Evolutionary conservation across 2,888 invertebrate genomes (phyloP), one percentile per base, ranked within the genome.

Genomic region (Enchytraeus crypticus): DNA sequence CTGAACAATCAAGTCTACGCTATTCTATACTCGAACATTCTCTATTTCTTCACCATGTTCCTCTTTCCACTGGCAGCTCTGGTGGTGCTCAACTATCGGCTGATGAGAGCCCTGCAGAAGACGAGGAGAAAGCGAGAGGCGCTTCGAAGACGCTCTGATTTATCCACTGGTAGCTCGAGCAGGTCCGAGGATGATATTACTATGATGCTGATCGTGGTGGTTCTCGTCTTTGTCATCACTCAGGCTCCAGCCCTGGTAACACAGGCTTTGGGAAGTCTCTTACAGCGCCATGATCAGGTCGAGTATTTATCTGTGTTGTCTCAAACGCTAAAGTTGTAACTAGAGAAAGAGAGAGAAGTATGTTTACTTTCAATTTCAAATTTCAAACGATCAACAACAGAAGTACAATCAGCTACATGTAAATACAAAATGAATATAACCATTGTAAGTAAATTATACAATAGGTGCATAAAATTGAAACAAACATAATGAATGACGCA

Each of bases 101-200:
- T 68, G 30, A 66, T 68, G 61, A 55, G 33, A 26, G 68, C 66
- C 1, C 61, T 68, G 34, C 58, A 64, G 2, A 53, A 59, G 51
- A 61, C 68, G 34, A 61, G 62, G 47, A 56, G 59, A 49, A 67
- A 67, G 54, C 60, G 68, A n/a, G 64, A 61, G 32, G 56, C 64
- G 54, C 53, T 68, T 27, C 55, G 62, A 18, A 64, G 54, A 23
- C 57, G 33, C 1, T 14, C 34, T n/a, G 55, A 38, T 18, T 21
- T 23, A n/a, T 26, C 29, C 2, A 27, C 23, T 18, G 51, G 46
- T 3, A 1, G 33, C 56, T n/a, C 27, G n/a, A 60, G 56, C 47
- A 34, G 61, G 11, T 65, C 65, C 3, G 68, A 68, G 58, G 68
- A 68, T 34, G 68, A 68, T 53, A 68, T 68, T 59, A 68, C 68